These are phyloP conservation scores for Calephelis perditalis DNA, from an alignment of 2,888 invertebrate species.

Conservation along the genomic window DNA sequence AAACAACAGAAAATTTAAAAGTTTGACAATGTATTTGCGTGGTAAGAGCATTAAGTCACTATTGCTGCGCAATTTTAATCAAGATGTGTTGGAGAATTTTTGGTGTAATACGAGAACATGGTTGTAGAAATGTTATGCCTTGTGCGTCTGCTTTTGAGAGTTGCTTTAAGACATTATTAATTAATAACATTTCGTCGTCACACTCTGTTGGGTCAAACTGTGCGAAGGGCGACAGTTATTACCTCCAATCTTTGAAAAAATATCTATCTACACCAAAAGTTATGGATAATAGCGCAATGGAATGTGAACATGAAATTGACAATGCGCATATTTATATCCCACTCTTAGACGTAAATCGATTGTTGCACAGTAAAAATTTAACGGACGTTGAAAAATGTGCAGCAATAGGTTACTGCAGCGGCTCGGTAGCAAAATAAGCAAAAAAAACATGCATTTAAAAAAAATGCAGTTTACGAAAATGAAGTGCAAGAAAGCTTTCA, in stretches of 20 bases:
- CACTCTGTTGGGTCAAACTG: constrained; percentile 27
- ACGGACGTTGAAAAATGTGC: constrained; percentile 22
- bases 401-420: constrained; percentile 27
- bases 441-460: constrained; percentile 16
- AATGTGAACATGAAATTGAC: constrained; percentile 14
- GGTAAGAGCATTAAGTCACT: constrained; percentile 16
- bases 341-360: constrained; percentile 15
- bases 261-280: constrained; percentile 12
- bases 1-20: constrained; percentile 24
- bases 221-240: constrained; percentile 23
- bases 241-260: constrained; percentile 22
- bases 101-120: constrained; percentile 27
- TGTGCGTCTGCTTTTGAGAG: constrained; percentile 20
- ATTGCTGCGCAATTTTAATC: constrained; percentile 19
- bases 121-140: constrained; percentile 24
- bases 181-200: constrained; percentile 22
- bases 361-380: constrained; percentile 18
- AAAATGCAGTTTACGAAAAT: constrained; percentile 8
- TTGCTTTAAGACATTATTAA: constrained; percentile 21
- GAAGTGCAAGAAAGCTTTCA: constrained; percentile 15
- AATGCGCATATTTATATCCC: constrained; percentile 16
- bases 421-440: constrained; percentile 22
- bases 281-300: neutral
- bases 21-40: constrained; percentile 3
- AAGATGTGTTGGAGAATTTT: constrained; percentile 26